Base-by-base conservation (phyloP, 1,140 invertebrate genomes). In the Phenacoccus solenopsis region DNA sequence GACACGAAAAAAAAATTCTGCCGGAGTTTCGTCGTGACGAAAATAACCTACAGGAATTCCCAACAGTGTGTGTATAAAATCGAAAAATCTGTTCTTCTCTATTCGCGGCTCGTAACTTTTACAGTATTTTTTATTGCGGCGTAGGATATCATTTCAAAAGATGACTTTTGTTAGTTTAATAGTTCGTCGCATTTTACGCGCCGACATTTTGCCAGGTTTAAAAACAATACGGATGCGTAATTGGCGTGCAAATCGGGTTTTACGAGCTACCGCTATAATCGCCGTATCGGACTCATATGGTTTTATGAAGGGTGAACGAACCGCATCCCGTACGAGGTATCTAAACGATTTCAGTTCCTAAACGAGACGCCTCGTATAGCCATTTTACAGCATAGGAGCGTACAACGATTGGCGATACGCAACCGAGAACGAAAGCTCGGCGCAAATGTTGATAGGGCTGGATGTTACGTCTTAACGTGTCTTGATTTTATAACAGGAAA, bases 101-200 rank as follows among this genome's bases (percentile, higher is more conserved):
- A 49, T 49, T 49, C 38, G 38, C 38, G 38, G 38, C 38, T 49
- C 38, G 38, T 49, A 49, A 49, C 38, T 49, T 49, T 49, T 49
- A 49, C 38, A 49, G 38, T 49, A 49, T 49, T 49, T 49, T 49
- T 49, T 49, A 49, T 49, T 49, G 38, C 38, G 38, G 38, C 38
- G 38, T 49, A 49, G 5, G 38, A 49, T 49, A 49, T 49, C 38
- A 49, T 49, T 49, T 49, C 38, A 49, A 49, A 49, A 49, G 38
- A 49, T 49, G 38, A 49, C 38, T 49, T 49, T 49, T 49, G 38
- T 49, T 49, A 49, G 38, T 49, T 49, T 49, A 49, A 49, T 49
- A 49, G 38, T 49, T 49, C 5, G 38, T 49, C 38, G 38, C 38
- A 49, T 49, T 49, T 49, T 49, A 49, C 38, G 38, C 38, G 38